Conservation (phyloP, 2,797 vertebrate species). For the Phalloptychus januarius region DNA sequence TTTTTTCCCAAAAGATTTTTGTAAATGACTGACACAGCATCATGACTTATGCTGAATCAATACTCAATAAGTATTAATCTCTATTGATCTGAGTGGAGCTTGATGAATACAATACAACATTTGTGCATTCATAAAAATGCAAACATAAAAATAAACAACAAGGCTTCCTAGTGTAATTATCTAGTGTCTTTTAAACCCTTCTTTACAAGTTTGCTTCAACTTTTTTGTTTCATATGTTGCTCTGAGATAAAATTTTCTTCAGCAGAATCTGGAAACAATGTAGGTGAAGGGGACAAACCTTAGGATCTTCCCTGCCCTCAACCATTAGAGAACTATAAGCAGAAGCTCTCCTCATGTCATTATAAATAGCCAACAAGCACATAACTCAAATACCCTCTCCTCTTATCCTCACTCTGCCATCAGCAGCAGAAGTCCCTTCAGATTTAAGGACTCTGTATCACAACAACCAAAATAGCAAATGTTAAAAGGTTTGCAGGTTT, state of each 20-base stretch:
- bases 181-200: too few species aligned
- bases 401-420: slow-evolving; percentile 54
- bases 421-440: slow-evolving; percentile 31
- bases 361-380: slow-evolving; percentile 75
- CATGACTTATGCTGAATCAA: neutral
- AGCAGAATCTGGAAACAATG: slow-evolving; percentile 31
- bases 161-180: neutral
- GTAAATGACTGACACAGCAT: neutral
- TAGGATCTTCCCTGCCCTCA: slow-evolving; percentile 58
- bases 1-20: neutral
- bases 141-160: neutral
- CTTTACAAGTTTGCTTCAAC: neutral
- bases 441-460: slow-evolving; percentile 14
- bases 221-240: neutral
- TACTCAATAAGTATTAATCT: neutral
- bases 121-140: neutral
- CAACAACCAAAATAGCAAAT: slow-evolving; percentile 22
- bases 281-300: slow-evolving; percentile 35
- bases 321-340: slow-evolving; percentile 65
- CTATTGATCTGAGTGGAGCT: neutral
- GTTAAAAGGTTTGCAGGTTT: slow-evolving; percentile 9
- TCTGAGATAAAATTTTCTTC: neutral
- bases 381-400: slow-evolving; percentile 68
- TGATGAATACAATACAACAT: neutral
- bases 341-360: slow-evolving; percentile 60